Base-by-base conservation (phyloP, 2,888 invertebrate genomes). In the Tubulanus polymorphus region DNA sequence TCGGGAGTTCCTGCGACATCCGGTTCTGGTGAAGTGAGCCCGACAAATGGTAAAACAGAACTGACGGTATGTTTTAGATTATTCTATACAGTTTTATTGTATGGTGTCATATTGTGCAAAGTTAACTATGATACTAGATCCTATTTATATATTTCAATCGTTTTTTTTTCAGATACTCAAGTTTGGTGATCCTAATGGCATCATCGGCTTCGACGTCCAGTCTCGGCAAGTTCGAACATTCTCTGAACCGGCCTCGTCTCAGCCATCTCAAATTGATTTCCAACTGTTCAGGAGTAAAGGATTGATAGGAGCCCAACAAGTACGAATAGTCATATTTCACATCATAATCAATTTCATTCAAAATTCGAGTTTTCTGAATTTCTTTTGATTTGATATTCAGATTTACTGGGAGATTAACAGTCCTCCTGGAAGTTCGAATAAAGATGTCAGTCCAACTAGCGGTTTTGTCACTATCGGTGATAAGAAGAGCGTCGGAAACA, bases 151-250 rank as follows among this genome's bases (percentile, higher is more conserved):
- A 3, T 8, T 18, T 8, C 5, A 41, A 41, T 41, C 15, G 6
- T 5, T 37, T 23, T 49, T 23, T 49, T 54, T 32, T 23, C 62
- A 76, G 76, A 66, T 76, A 37, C 49, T 62, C 30, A 74, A 75
- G 60, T 70, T 66, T 68, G 77, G 77, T 12, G 64, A 75, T 51
- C 75, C 75, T 1, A 76, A 75, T 67, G 77, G 77, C 15, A 68
- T 76, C 25, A 61, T 77, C 10, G 58, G 63, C 37, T 75, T 77
- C 61, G 63, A 64, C 41, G 71, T 66, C 1, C 62, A 61, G 3
- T 69, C 75, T 8, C 65, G 63, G 54, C 32, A 54, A 2, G 53
- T 51, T 12, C 56, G 71, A 29, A 63, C 63, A 20, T 64, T 74
- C 25, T 69, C 71, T 12, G 76, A 77, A 60, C 75, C 76, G 18